Conservation (phyloP, 2,888 invertebrate genomes). For the Nomada fabriciana region DNA sequence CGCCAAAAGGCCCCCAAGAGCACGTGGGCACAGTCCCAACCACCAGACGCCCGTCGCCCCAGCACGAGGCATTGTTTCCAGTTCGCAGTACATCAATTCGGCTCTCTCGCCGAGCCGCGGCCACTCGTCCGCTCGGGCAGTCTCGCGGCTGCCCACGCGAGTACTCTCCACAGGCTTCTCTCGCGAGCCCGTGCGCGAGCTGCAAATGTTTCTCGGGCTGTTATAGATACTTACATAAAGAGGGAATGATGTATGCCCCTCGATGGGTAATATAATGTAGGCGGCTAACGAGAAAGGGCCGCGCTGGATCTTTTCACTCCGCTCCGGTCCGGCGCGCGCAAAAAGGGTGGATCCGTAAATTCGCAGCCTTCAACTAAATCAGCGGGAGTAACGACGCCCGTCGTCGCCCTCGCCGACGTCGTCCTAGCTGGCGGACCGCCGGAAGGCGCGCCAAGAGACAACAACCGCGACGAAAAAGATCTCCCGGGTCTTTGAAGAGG, state of each 20-base stretch:
- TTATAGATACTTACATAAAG: conserved; percentile 83
- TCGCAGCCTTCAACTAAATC: conserved; percentile 76
- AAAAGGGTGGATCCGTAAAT: conserved; percentile 80
- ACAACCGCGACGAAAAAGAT: not conserved
- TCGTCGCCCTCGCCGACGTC: conserved; percentile 63
- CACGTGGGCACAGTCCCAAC: conserved; percentile 59
- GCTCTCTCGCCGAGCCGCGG: conserved; percentile 66
- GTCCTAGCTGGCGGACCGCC: conserved; percentile 43
- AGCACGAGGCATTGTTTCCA: conserved; percentile 77
- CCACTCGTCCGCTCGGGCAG: conserved; percentile 43
- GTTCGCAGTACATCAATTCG: conserved; percentile 80
- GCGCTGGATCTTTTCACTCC: not conserved
- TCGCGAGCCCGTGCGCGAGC: conserved; percentile 69
- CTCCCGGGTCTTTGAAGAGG: not conserved
- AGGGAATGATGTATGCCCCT: conserved; percentile 82
- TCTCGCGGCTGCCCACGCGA: conserved; percentile 76
- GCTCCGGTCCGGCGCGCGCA: conserved; percentile 15
- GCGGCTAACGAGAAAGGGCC: conserved; percentile 83
- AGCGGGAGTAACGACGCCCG: conserved; percentile 71
- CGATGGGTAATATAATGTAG: conserved; percentile 83
- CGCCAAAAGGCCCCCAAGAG: not conserved
- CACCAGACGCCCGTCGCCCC: conserved; percentile 34
- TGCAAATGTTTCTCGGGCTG: conserved; percentile 82
- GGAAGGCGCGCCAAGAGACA: conserved; percentile 48
- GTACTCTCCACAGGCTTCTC: conserved; percentile 57